Conservation (phyloP, 2,888 invertebrate species). For the Odontocolon sp. region DNA sequence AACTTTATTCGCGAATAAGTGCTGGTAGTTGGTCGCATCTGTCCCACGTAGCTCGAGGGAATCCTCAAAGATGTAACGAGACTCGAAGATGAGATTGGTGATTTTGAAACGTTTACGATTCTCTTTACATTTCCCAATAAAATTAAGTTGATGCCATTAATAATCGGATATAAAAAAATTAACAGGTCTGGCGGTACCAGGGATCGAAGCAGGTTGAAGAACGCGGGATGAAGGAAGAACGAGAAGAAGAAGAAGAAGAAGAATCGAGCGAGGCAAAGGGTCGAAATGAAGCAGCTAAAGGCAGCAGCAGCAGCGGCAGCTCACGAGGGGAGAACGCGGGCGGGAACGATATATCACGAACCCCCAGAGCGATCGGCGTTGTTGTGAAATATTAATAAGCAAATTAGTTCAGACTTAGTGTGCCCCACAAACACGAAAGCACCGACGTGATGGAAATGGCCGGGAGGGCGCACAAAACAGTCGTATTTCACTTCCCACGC, state of each 20-base stretch:
- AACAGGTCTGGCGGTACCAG: background rate
- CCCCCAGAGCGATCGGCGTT: constrained; percentile 75
- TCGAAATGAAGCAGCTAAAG: constrained; percentile 30
- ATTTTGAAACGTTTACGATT: too few relatives aligned
- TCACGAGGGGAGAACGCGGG: constrained; percentile 40
- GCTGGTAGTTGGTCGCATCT: background rate
- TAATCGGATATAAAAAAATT: too few relatives aligned
- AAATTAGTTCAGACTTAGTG: constrained; percentile 77
- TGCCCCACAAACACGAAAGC: constrained; percentile 43
- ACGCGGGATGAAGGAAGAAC: constrained; percentile 10
- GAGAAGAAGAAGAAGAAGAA: background rate
- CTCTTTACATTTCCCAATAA: too few relatives aligned
- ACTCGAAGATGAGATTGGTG: too few relatives aligned
- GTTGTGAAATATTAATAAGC: constrained; percentile 80
- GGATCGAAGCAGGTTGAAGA: constrained; percentile 22
- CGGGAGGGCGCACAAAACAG: constrained; percentile 60
- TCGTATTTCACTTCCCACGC: constrained; percentile 76
- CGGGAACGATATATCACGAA: constrained; percentile 71
- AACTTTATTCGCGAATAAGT: constrained; percentile 34
- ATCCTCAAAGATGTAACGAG: background rate
- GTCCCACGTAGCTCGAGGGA: background rate
- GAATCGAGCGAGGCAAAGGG: background rate
- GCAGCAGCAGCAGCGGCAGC: constrained; percentile 41
- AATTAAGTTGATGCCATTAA: too few relatives aligned
- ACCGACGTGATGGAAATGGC: constrained; percentile 56